A percentile compares a stretch with the other conserved stretches of the same genome.
These are phyloP conservation scores for Ameiurus melas DNA, from an alignment of 2,113 vertebrate species.

Conservation along the genomic window DNA sequence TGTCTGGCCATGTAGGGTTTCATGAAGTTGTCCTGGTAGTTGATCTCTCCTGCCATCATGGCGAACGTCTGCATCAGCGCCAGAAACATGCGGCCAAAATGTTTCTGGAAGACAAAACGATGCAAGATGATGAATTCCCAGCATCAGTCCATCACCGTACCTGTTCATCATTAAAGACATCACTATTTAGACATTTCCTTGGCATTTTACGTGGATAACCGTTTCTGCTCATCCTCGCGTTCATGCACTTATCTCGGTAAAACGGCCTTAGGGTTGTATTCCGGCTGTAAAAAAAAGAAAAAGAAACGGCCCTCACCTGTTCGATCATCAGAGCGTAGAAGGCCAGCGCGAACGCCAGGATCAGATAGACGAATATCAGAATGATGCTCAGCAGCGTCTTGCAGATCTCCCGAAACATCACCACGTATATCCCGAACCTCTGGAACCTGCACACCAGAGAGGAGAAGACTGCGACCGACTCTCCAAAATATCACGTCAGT, in stretches of 20 bases:
- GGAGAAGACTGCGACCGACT: background rate
- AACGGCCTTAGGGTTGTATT: background rate
- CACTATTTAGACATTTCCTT: background rate
- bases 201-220: background rate
- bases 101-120: slow-evolving; percentile 64
- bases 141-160: background rate
- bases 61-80: slow-evolving; percentile 83
- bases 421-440: slow-evolving; percentile 84
- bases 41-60: slow-evolving; percentile 88
- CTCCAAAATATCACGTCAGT: background rate
- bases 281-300: background rate
- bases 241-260: background rate
- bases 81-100: slow-evolving; percentile 72
- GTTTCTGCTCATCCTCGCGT: background rate
- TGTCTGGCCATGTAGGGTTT: slow-evolving; percentile 67
- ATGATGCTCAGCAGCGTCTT: slow-evolving; percentile 79
- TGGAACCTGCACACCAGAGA: slow-evolving; percentile 75
- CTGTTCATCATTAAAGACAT: background rate
- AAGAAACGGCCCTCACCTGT: slow-evolving; percentile 68
- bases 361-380: slow-evolving; percentile 78
- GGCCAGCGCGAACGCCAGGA: slow-evolving; percentile 82
- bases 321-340: slow-evolving; percentile 80
- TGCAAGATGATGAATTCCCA: background rate
- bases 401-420: slow-evolving; percentile 86
- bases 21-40: slow-evolving; percentile 81